Percentiles rank a stretch among this genome's conserved stretches.
These are phyloP conservation scores for Cantharis lateralis DNA, from an alignment of 2,888 invertebrate species.

Conservation along the genomic window DNA sequence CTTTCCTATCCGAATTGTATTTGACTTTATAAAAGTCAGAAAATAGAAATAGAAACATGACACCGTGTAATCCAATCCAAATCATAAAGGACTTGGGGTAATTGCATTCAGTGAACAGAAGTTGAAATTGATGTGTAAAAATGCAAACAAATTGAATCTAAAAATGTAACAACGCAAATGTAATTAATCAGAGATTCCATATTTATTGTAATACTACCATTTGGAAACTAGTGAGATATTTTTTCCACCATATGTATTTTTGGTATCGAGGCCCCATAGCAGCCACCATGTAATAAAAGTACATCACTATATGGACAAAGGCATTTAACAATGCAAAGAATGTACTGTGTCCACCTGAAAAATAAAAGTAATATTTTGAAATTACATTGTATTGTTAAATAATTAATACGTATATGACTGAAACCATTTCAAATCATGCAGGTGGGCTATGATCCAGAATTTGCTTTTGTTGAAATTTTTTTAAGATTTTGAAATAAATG, in stretches of 20 bases:
- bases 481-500: too few relatives aligned
- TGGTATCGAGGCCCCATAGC: constrained; percentile 93
- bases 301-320: constrained; percentile 96
- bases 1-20: constrained; percentile 61
- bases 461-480: too few relatives aligned
- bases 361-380: constrained; percentile 29
- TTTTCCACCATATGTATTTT: constrained; percentile 98
- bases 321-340: constrained; percentile 94
- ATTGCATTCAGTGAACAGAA: constrained; percentile 87
- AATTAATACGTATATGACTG: too few relatives aligned
- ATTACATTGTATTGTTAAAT: too few relatives aligned
- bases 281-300: constrained; percentile 94
- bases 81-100: constrained; percentile 90
- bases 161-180: constrained; percentile 28
- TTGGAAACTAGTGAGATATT: constrained; percentile 92
- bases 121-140: constrained; percentile 89
- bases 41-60: constrained; percentile 92
- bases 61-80: constrained; percentile 94
- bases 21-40: constrained; percentile 91
- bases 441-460: too few relatives aligned
- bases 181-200: background rate
- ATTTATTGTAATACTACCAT: constrained; percentile 67
- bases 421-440: too few relatives aligned
- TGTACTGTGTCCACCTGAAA: constrained; percentile 91
- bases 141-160: constrained; percentile 93